Evolutionary conservation across 2,888 invertebrate genomes (phyloP), one percentile per base, ranked within the genome.

Genomic region (Lypha dubia): DNA sequence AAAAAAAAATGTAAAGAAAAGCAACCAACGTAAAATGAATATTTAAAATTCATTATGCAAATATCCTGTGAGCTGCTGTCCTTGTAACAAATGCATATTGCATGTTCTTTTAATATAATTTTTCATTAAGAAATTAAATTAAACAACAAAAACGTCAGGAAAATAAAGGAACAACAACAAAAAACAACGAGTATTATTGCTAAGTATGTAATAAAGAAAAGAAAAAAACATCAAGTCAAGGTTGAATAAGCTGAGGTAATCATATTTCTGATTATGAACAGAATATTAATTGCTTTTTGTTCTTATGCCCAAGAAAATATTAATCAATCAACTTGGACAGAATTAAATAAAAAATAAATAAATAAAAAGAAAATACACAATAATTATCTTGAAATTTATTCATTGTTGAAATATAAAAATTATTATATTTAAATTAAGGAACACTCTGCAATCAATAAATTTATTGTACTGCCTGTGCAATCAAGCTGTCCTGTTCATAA

Each of bases 31-130:
- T 44, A 73, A 84, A 67, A 68, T 74, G 79, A 76, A 71, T 79
- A 62, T 82, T 86, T 75, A 86, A 86, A 87, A 87, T 82, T 84
- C 75, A 82, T 81, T 84, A 82, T 82, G 79, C 73, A 84, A 84
- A 86, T 84, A 79, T 63, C 71, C 71, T 70, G 62, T 56, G 15
- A 15, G 41, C 49, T 68, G 49, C 20, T 62, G 74, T 62, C 82
- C 79, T 82, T 86, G 81, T 68, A 75, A 67, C 49, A 75, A 71
- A 71, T 74, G 68, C 76, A 81, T 73, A 63, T 77, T 77, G 63
- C 46, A 44, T 63, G 32, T 58, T 49, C 15, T 71, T 63, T 44
- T 56, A 51, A 49, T 49, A 15, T 38, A 74, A 44, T 75, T 77
- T 60, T 62, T 38, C 68, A 68, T 76, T 62, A 63, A 51, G 74